Evolutionary conservation across 2,113 vertebrate species (phyloP), one percentile per base, ranked within the genome.

Genomic region (Pyxicephalus adspersus): DNA sequence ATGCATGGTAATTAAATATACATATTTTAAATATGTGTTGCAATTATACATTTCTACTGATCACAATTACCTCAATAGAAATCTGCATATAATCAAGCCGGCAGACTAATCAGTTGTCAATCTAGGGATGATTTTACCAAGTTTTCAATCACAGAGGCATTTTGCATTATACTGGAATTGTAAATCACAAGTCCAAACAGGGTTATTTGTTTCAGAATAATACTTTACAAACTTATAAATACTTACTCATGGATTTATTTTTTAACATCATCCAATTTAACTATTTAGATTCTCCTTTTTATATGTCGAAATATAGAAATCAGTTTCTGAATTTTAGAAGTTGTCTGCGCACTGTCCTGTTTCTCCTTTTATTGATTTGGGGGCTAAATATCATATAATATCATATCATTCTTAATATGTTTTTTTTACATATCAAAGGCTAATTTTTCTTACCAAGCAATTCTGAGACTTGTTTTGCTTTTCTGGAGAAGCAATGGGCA

Each of bases 1-100:
- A 93, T 94, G 92, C 92, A 93, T 92, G 87, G 90, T 92, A 94
- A 94, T 94, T 94, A 94, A 92, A 92, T 90, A 92, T 94, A 94
- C 92, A 91, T 93, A 94, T 91, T 94, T 94, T 93, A 94, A 94
- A 93, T 92, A 93, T 85, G 85, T 88, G 89, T 91, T 87, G 92
- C 93, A 94, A 93, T 94, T 94, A 93, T 92, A 92, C 91, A 86
- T 94, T 94, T 92, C 90, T 92, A 91, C 87, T 91, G 91, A 89
- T 93, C 90, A 93, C 91, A 94, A 93, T 94, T 94, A 94, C 94
- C 90, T 93, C 93, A 93, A 91, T 91, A 92, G 91, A 94, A 94
- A 90, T 94, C 94, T 94, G 91, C 92, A 94, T 93, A 94, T 94
- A 94, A 94, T 94, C 93, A 94, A 89, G 87, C 91, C 89, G 87